Percentiles rank a stretch among this genome's conserved stretches.
These are phyloP conservation scores for Anolis carolinensis DNA, from an alignment of 2,113 vertebrate species.

Conservation along the genomic window DNA sequence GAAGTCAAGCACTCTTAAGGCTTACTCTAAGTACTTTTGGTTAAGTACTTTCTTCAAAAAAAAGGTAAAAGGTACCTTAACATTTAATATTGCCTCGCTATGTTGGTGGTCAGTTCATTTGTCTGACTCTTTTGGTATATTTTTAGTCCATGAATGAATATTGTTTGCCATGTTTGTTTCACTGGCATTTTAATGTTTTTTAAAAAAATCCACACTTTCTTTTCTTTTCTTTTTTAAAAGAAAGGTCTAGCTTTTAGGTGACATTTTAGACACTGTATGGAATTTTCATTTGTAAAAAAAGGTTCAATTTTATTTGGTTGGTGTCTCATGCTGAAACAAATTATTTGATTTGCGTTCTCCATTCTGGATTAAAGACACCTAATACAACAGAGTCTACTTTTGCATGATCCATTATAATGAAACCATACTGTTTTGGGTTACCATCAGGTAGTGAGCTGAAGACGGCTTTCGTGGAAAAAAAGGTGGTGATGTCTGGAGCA, in stretches of 20 bases:
- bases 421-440: background rate
- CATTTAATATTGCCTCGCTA: background rate
- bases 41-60: background rate
- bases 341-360: slow-evolving; percentile 77
- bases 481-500: background rate
- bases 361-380: slow-evolving; percentile 85
- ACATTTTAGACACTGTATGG: slow-evolving; percentile 66
- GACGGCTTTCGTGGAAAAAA: background rate
- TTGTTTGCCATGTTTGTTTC: slow-evolving; percentile 62
- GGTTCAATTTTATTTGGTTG: slow-evolving; percentile 1
- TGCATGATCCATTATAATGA: slow-evolving; percentile 44
- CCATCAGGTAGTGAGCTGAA: background rate
- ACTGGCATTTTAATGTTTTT: slow-evolving; percentile 60
- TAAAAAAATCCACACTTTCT: slow-evolving; percentile 14
- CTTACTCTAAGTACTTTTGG: background rate
- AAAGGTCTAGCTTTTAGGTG: slow-evolving; percentile 65
- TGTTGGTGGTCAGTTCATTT: slow-evolving; percentile 10
- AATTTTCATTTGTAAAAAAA: slow-evolving; percentile 62
- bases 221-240: slow-evolving; percentile 41
- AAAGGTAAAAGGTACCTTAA: background rate
- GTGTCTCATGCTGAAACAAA: slow-evolving; percentile 78
- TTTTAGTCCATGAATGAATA: slow-evolving; percentile 57
- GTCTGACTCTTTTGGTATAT: slow-evolving; percentile 35
- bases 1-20: background rate
- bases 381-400: slow-evolving; percentile 40